Evolutionary conservation across 2,797 vertebrate species (phyloP), one percentile per base, ranked within the genome.

Genomic region (Scolopax bukidnonensis): DNA sequence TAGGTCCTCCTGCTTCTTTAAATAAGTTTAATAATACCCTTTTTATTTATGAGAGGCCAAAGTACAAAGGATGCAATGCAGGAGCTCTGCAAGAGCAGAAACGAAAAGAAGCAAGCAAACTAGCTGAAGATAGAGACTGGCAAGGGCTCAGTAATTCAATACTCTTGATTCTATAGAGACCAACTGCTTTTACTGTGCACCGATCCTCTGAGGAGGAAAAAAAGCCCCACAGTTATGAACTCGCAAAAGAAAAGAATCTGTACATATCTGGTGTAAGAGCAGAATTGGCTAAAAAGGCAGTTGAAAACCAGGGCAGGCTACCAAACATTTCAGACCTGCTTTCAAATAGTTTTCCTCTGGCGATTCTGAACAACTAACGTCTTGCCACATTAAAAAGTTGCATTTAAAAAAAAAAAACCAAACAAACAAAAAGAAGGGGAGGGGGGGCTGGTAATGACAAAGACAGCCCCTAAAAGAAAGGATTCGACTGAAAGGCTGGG

Each of bases 1-100:
- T 96, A 92, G 94, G 88, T 94, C 94, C 91, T 93, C 93, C 80
- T 28, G 96, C 86, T 93, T 87, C 95, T 96, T 97, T 94, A 93
- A 96, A 64, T 91, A 96, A 96, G 95, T 96, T 97, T 95, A 96
- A 97, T 96, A 95, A 96, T 96, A 89, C 89, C 90, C 93, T 94
- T 96, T 96, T 97, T 95, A 97, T 95, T 95, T 94, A 95, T 64
- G 90, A 71, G 95, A 94, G 68, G 56, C 77, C 56, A 11, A 93
- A 90, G 85, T 93, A 96, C 96, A 95, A 96, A 97, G 70, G 87
- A 95, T 93, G 88, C 91, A 71, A 74, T 30, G 78, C 90, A 95
- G 88, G 92, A 95, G 75, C 90, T 76, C 84, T 63, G 56, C 87
- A 27, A 94, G 57, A 92, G 79, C 82, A 87, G 86, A 84, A 84